Percentiles rank a stretch among this genome's conserved stretches.
These are phyloP conservation scores for Micrastur ruficollis DNA, from an alignment of 2,797 vertebrate species.

Conservation along the genomic window DNA sequence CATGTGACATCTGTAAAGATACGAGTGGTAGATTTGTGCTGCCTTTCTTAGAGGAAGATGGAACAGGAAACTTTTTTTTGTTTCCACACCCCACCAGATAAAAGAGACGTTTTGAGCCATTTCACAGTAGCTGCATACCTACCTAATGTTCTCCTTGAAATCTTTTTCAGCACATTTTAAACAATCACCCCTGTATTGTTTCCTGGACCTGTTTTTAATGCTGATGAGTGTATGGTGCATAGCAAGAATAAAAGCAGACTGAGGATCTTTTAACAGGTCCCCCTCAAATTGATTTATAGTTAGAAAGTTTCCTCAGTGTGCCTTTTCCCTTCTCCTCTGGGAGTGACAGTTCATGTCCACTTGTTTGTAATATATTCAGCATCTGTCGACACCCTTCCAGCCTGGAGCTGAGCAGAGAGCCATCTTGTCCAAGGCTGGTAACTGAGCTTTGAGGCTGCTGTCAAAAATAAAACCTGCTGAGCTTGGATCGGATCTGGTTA, in stretches of 20 bases:
- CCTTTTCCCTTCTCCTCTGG: not conserved
- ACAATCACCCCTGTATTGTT: not conserved
- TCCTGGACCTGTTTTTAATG: not conserved
- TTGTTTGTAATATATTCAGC: slow-evolving; percentile 55
- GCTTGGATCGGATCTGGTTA: slow-evolving; percentile 51
- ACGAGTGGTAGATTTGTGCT: not conserved
- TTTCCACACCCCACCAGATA: not conserved
- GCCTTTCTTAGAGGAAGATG: not conserved
- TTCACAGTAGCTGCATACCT: not conserved
- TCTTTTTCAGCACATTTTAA: not conserved
- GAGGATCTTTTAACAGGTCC: not conserved
- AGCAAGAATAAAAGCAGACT: not conserved
- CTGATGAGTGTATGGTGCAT: not conserved
- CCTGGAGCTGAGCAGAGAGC: not conserved
- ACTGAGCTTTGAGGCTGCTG: slow-evolving; percentile 23
- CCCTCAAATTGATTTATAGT: not conserved
- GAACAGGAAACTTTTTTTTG: not conserved
- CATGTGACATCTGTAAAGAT: not conserved
- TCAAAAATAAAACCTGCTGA: slow-evolving; percentile 78
- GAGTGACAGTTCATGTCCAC: slow-evolving; percentile 4
- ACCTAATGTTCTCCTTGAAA: not conserved
- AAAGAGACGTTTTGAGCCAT: not conserved
- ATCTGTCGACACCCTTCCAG: slow-evolving; percentile 38
- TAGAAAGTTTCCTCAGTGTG: not conserved
- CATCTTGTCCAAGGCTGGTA: slow-evolving; percentile 48